Evolutionary conservation across 2,888 invertebrate genomes (phyloP).

Genomic region (Nowickia ferox): DNA sequence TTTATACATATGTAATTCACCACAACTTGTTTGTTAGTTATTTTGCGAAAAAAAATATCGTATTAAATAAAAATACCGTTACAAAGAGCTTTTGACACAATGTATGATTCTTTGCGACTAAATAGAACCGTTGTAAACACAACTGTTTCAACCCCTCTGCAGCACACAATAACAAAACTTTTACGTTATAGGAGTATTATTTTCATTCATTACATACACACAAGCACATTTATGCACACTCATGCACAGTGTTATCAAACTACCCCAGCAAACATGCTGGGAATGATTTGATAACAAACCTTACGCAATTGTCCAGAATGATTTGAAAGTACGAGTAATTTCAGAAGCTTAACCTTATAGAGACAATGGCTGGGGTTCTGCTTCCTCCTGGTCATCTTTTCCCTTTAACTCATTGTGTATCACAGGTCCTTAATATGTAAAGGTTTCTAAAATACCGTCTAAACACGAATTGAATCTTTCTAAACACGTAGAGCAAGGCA

Average conservation of each 20-base stretch:
- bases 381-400: too few relatives aligned
- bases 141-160: conserved; percentile 71
- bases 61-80: conserved; percentile 57
- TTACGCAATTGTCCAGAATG: too few relatives aligned
- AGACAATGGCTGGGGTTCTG: too few relatives aligned
- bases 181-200: conserved; percentile 44
- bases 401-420: too few relatives aligned
- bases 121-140: conserved; percentile 69
- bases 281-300: background rate
- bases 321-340: too few relatives aligned
- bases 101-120: conserved; percentile 70
- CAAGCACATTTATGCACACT: conserved; percentile 10
- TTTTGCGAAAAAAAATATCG: background rate
- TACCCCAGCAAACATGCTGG: conserved; percentile 10
- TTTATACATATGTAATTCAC: background rate
- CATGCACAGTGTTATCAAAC: conserved; percentile 23
- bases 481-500: too few relatives aligned
- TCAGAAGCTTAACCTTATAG: too few relatives aligned
- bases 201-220: conserved; percentile 57
- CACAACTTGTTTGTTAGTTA: conserved; percentile 19
- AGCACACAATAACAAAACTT: conserved; percentile 36
- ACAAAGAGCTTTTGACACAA: conserved; percentile 63
- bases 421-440: too few relatives aligned
- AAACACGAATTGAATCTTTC: too few relatives aligned
- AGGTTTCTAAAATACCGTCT: too few relatives aligned